Conservation (phyloP, 2,797 vertebrate genomes). For the Sphenopsis melanotis region DNA sequence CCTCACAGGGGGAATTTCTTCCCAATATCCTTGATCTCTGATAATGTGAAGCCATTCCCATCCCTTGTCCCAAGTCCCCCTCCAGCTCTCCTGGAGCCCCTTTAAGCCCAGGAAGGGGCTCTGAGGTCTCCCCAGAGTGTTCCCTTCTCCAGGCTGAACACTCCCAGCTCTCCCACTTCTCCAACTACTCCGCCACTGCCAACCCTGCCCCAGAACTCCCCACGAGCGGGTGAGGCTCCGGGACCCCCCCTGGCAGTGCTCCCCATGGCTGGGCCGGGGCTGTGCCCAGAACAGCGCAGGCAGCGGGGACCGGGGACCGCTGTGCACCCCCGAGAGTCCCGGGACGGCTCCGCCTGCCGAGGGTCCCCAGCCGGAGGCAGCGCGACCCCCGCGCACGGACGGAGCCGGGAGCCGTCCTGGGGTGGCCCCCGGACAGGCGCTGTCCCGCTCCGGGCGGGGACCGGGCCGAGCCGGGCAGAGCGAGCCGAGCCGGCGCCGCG, state of each 20-base stretch:
- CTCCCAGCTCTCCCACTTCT: too few species aligned
- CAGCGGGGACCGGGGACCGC: fast-evolving
- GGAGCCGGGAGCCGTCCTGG: fast-evolving
- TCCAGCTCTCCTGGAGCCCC: background rate
- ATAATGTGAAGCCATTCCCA: background rate
- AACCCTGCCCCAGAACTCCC: fast-evolving
- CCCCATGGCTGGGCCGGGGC: fast-evolving
- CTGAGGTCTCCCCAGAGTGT: fast-evolving
- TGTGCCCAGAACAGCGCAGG: fast-evolving
- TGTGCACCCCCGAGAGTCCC: background rate
- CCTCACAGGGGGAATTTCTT: background rate
- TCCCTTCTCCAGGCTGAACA: background rate
- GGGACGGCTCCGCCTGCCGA: too few species aligned
- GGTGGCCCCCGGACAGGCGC: background rate
- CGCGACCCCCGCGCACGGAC: background rate
- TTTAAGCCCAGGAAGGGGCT: background rate
- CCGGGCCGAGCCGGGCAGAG: too few species aligned
- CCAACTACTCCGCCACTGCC: background rate
- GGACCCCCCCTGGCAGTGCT: background rate
- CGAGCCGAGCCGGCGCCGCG: background rate
- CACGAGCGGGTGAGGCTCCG: fast-evolving
- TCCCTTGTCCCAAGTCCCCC: background rate
- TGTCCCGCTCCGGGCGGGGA: background rate
- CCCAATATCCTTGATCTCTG: background rate
- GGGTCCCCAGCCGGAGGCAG: too few species aligned